A percentile compares a stretch with the other conserved stretches of the same genome.
These are phyloP conservation scores for Drosophila pallidifrons DNA, from an alignment of 1,140 invertebrate species.

Conservation along the genomic window DNA sequence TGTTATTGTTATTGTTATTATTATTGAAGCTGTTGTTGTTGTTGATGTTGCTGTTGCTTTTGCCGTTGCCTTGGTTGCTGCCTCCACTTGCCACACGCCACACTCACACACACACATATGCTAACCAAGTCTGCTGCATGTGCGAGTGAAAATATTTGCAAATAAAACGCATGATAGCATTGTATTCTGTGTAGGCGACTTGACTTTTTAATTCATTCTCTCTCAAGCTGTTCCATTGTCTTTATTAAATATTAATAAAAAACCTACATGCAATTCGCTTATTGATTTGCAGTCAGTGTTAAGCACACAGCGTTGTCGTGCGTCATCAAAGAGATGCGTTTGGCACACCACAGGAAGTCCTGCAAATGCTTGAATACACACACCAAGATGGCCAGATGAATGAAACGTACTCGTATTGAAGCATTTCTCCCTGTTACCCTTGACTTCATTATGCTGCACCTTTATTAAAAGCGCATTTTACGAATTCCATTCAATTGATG, in stretches of 20 bases:
- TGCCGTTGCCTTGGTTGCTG: constrained; percentile 7
- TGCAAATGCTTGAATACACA: background rate
- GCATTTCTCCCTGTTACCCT: constrained; percentile 6
- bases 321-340: constrained; percentile 32
- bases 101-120: background rate
- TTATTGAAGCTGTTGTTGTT: constrained; percentile 23
- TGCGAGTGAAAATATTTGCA: constrained; percentile 23
- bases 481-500: constrained; percentile 18
- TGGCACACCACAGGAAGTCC: constrained; percentile 35
- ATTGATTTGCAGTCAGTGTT: constrained; percentile 11
- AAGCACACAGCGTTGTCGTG: constrained; percentile 27
- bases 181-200: background rate
- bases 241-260: constrained; percentile 28
- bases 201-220: constrained; percentile 39
- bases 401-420: background rate
- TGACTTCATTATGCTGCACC: constrained; percentile 14
- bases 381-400: background rate
- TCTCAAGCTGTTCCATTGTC: constrained; percentile 29
- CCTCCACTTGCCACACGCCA: background rate
- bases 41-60: constrained; percentile 2
- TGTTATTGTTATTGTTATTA: constrained; percentile 32
- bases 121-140: background rate
- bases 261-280: background rate
- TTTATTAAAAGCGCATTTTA: constrained; percentile 49
- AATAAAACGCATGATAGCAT: background rate